Conservation (phyloP, 2,113 vertebrate species). For the Oreotrochilus melanogaster region DNA sequence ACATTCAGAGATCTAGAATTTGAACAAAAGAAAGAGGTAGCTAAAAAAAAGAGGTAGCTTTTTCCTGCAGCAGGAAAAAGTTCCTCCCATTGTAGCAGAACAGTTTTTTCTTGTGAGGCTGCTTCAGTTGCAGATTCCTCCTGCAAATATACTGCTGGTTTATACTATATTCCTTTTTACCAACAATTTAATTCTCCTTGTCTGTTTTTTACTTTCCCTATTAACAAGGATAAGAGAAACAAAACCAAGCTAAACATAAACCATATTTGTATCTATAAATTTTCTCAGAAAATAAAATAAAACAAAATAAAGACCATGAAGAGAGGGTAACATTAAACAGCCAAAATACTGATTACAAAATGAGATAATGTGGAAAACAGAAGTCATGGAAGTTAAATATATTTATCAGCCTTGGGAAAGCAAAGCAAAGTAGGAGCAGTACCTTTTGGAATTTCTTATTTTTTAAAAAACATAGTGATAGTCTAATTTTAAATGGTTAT, state of each 20-base stretch:
- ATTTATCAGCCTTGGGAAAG: background rate
- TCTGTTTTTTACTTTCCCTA: background rate
- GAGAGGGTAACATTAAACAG: background rate
- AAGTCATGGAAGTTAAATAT: background rate
- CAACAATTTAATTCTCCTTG: background rate
- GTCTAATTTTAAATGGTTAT: background rate
- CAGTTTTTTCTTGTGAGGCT: background rate
- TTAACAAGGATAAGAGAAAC: background rate
- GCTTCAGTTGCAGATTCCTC: background rate
- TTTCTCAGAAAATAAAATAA: background rate
- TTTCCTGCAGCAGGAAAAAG: background rate
- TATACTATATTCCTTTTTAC: background rate
- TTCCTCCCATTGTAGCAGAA: background rate
- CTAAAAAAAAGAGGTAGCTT: background rate
- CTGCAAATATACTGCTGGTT: background rate
- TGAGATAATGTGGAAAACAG: background rate
- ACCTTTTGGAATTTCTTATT: background rate
- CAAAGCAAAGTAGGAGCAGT: background rate
- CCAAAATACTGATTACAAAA: background rate
- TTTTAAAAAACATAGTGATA: background rate
- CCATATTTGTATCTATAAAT: background rate
- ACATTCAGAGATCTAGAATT: background rate
- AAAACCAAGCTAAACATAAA: background rate
- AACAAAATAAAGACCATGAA: background rate
- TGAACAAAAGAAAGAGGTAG: background rate